Percentiles rank a stretch among this genome's conserved stretches.
Evolutionary conservation across 2,888 invertebrate species (phyloP).

Genomic region (Euproctis similis): DNA sequence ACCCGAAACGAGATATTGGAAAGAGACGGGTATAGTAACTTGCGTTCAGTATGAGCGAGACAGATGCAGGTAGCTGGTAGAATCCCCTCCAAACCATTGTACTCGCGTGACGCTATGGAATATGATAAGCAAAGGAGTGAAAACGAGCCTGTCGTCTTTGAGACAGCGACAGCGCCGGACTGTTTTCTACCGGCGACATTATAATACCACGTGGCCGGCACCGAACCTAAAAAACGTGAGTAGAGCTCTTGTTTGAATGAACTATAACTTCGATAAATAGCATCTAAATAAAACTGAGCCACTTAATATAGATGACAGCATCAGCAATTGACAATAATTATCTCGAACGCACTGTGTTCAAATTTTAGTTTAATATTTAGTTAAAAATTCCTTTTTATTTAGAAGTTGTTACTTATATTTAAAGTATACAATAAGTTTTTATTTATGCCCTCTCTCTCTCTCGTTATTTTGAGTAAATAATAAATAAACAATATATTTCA

Average conservation of each 20-base stretch:
- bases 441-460: too few relatives aligned
- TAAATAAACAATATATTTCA: too few relatives aligned
- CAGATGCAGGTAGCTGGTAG: slow-evolving; percentile 22
- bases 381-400: too few relatives aligned
- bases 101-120: slow-evolving; percentile 19
- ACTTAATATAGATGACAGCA: too few relatives aligned
- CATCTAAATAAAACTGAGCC: too few relatives aligned
- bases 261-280: too few relatives aligned
- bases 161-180: slow-evolving; percentile 55
- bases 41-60: slow-evolving; percentile 13
- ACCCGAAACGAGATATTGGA: slow-evolving; percentile 20
- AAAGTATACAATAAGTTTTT: too few relatives aligned
- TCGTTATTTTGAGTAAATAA: too few relatives aligned
- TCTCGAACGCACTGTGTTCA: too few relatives aligned
- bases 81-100: slow-evolving; percentile 21
- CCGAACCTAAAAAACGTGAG: slow-evolving; percentile 54
- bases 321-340: too few relatives aligned
- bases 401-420: too few relatives aligned
- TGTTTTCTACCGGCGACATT: slow-evolving; percentile 28
- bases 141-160: slow-evolving; percentile 56
- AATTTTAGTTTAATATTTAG: too few relatives aligned
- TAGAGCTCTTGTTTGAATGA: slow-evolving; percentile 26
- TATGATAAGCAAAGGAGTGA: slow-evolving; percentile 32
- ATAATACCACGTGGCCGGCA: slow-evolving; percentile 60
- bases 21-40: slow-evolving; percentile 20